Conservation (phyloP, 2,888 invertebrate species). For the Oscheius onirici region DNA sequence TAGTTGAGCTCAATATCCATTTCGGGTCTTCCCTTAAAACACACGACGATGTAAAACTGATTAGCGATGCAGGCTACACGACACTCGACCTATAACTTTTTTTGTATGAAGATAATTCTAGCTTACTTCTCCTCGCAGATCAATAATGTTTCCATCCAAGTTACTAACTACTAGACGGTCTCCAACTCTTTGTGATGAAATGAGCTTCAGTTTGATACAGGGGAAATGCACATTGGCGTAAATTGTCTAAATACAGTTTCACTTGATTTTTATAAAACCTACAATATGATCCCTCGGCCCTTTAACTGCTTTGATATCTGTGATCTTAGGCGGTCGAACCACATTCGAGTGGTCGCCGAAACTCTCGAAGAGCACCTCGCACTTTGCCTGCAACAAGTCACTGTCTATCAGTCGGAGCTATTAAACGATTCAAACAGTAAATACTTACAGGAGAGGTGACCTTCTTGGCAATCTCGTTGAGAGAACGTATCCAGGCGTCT, state of each 20-base stretch:
- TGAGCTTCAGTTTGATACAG: constrained; percentile 52
- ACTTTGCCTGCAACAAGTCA: constrained; percentile 55
- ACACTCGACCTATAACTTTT: constrained; percentile 58
- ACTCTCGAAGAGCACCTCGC: constrained; percentile 68
- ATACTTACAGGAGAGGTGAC: constrained; percentile 68
- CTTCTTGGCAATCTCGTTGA: constrained; percentile 73
- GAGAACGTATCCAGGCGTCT: constrained; percentile 72
- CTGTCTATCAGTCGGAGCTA: not conserved
- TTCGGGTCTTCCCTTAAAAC: constrained; percentile 68
- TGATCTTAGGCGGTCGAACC: constrained; percentile 57
- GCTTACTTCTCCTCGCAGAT: constrained; percentile 64
- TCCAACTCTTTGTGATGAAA: constrained; percentile 62
- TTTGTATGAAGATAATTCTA: not conserved
- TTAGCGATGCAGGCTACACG: constrained; percentile 70
- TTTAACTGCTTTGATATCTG: constrained; percentile 58
- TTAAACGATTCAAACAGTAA: not conserved
- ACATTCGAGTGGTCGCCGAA: constrained; percentile 58
- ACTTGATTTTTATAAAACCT: not conserved
- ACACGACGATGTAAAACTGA: constrained; percentile 69
- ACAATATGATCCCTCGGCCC: constrained; percentile 65
- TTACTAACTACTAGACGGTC: constrained; percentile 66
- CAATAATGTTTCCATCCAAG: constrained; percentile 60
- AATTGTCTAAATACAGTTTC: constrained; percentile 50
- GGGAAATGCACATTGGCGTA: constrained; percentile 59
- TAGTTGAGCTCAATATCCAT: constrained; percentile 63